Base-by-base conservation (phyloP, 2,888 invertebrate genomes). In the Drosophila nigritarsus region DNA sequence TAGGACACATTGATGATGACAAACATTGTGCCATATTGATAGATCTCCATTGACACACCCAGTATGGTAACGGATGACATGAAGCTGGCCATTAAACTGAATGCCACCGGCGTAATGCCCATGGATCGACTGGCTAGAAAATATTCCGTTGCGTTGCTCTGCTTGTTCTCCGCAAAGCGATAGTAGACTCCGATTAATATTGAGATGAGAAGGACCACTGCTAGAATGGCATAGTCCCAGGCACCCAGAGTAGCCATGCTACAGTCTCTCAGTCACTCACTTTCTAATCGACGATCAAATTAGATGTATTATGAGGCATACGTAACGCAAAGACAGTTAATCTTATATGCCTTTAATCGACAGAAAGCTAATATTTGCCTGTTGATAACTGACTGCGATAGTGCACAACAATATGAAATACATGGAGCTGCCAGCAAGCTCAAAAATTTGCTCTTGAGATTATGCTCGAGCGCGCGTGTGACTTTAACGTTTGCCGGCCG, bases 21-120 rank as follows among this genome's bases (percentile, higher is more conserved):
- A 92, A 98, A 97, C 90, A 96, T 96, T 76, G 97, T 95, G 60
- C 98, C 98, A 90, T 95, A 96, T 81, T 95, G 95, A 92, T 98
- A 98, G 91, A 96, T 97, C 93, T 98, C 98, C 59, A 96, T 95
- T 38, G 97, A 97, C 3, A 98, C 97, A 20, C 98, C 98, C n/a
- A 98, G 94, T 48, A 98, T 92, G 0, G 97, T 97, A 62, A 98
- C 95, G 38, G 98, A 97, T 1, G 98, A 98, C 96, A 98, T 97
- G 92, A 98, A 98, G 48, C 97, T 97, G n/a, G 98, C 97, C 96
- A 98, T 97, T 67, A 98, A 93, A 3, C 98, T 98, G 77, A 98
- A 96, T 6, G 97, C 96, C 1, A 98, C 97, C 0, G 98, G 97
- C 9, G 94, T 76, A 82, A 97, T 94, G 8, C 96, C 95, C 96